Evolutionary conservation across 2,888 invertebrate genomes (phyloP).

Genomic region (Dexiosoma caninum): DNA sequence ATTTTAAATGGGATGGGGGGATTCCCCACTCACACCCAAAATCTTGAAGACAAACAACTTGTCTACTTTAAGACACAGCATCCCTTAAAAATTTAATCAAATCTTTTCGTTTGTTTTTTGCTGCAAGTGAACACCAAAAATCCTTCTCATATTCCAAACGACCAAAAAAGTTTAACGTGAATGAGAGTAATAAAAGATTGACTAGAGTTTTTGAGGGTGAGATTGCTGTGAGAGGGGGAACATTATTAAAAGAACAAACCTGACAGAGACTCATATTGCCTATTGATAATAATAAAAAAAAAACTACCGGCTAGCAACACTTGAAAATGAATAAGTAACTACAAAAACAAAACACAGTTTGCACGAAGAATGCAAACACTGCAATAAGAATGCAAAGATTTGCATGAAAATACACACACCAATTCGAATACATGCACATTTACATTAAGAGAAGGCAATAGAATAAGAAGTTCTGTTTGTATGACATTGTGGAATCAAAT

Average conservation of each 20-base stretch:
- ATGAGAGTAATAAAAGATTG: neutral
- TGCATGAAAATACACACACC: neutral
- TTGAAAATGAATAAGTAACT: conserved; percentile 52
- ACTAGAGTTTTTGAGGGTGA: no score
- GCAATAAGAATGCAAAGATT: neutral
- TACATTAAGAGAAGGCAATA: neutral
- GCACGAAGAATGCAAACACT: neutral
- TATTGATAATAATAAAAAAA: conserved; percentile 52
- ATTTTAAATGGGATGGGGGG: conserved; percentile 23
- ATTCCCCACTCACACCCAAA: conserved; percentile 15
- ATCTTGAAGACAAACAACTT: neutral
- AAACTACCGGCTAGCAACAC: conserved; percentile 60
- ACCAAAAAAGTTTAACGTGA: neutral
- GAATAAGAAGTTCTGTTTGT: no score
- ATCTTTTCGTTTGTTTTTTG: conserved; percentile 30
- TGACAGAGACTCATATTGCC: conserved; percentile 49
- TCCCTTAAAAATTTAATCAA: conserved; percentile 51
- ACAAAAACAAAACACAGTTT: conserved; percentile 18
- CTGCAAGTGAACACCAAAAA: conserved; percentile 15
- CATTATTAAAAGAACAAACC: neutral
- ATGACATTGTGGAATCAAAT: no score
- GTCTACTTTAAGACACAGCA: conserved; percentile 23
- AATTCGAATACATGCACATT: neutral
- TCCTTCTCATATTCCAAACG: neutral
- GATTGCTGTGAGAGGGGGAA: neutral